These are phyloP conservation scores for Megalops atlanticus DNA, from an alignment of 2,113 vertebrate species.

Conservation along the genomic window DNA sequence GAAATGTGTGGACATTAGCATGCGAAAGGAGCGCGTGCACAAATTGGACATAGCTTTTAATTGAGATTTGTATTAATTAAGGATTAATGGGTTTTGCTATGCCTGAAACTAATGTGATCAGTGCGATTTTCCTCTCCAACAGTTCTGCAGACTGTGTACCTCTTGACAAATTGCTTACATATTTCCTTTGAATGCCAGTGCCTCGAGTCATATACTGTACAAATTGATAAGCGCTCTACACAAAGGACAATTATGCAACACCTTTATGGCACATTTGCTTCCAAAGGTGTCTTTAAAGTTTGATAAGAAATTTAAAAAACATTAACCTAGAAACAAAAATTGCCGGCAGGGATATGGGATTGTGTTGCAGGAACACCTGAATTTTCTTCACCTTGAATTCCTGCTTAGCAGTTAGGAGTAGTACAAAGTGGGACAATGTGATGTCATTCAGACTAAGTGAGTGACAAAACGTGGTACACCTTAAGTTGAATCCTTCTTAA, in stretches of 20 bases:
- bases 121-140: slow-evolving; percentile 32
- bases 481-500: neutral
- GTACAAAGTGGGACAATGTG: neutral
- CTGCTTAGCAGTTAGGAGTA: neutral
- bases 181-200: slow-evolving; percentile 27
- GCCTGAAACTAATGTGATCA: slow-evolving; percentile 29
- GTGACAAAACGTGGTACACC: neutral
- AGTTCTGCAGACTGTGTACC: slow-evolving; percentile 19
- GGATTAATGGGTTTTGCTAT: slow-evolving; percentile 29
- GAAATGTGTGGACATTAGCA: neutral
- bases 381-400: neutral
- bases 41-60: slow-evolving; percentile 37
- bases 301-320: slow-evolving; percentile 9
- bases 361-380: neutral
- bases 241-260: slow-evolving; percentile 27
- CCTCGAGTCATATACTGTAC: slow-evolving; percentile 33
- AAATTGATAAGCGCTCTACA: slow-evolving; percentile 21
- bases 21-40: neutral
- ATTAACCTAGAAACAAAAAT: neutral
- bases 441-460: neutral
- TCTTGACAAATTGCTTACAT: slow-evolving; percentile 38
- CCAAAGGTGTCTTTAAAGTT: slow-evolving; percentile 17
- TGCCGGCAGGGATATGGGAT: neutral
- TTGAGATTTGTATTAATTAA: slow-evolving; percentile 37
- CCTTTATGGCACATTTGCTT: neutral